Conservation (phyloP, 2,888 invertebrate species). For the Cybosia mesomella region DNA sequence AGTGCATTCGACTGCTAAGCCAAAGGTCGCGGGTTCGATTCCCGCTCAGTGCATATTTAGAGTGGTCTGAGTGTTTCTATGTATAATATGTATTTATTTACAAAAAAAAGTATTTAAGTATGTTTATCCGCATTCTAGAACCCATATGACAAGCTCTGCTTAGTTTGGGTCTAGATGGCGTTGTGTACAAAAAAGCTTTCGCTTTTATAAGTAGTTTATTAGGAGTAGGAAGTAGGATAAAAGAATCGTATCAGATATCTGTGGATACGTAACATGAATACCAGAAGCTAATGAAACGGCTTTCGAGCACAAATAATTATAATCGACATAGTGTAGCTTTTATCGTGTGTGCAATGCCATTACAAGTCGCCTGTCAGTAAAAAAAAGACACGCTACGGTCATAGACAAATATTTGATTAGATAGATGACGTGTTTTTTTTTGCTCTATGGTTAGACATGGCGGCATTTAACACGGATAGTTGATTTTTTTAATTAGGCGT, state of each 20-base stretch:
- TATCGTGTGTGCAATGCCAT: conserved; percentile 40
- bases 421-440: conserved; percentile 45
- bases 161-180: too few species aligned
- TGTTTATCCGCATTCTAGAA: too few species aligned
- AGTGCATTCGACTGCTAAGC: too few species aligned
- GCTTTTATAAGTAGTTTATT: too few species aligned
- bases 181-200: too few species aligned
- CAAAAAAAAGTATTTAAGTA: too few species aligned
- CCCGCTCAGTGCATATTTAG: too few species aligned
- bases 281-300: conserved; percentile 18
- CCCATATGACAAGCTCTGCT: too few species aligned
- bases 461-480: conserved; percentile 16
- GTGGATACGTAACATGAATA: conserved; percentile 5
- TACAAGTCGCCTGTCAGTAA: conserved; percentile 39
- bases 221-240: too few species aligned
- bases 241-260: conserved; percentile 4
- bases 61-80: too few species aligned
- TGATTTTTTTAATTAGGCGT: conserved; percentile 19
- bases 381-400: conserved; percentile 41
- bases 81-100: too few species aligned
- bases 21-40: too few species aligned
- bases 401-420: conserved; percentile 50
- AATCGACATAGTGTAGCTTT: conserved; percentile 35
- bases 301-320: conserved; percentile 45
- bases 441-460: conserved; percentile 24